phyloP scores from a whole-genome alignment of 2,113 vertebrate genomes.

The Acrocephalus kingi region DNA sequence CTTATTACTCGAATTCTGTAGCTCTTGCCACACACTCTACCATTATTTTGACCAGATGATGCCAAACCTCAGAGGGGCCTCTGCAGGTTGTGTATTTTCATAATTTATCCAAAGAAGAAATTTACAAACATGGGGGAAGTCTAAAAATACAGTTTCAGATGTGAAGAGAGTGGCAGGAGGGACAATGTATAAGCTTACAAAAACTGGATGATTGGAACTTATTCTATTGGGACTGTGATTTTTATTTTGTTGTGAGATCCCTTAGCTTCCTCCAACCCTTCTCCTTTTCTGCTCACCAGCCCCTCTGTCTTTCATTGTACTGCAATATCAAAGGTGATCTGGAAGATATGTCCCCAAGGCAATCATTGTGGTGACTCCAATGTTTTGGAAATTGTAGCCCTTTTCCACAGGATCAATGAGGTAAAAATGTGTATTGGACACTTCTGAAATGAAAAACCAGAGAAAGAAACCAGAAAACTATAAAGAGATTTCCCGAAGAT shows the following conservation, averaged over 20 bases:
- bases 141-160: background rate
- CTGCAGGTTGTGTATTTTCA: background rate
- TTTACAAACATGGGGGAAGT: background rate
- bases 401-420: background rate
- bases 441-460: background rate
- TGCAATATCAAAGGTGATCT: background rate
- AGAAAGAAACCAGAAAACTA: background rate
- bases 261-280: background rate
- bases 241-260: conserved; percentile 8
- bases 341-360: background rate
- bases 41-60: background rate
- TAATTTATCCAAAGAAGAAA: background rate
- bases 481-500: background rate
- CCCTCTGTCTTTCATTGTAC: background rate
- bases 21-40: background rate
- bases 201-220: background rate
- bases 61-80: background rate
- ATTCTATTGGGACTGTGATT: background rate
- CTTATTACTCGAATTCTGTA: background rate
- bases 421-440: background rate
- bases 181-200: background rate
- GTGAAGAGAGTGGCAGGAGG: background rate
- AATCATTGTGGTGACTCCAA: background rate
- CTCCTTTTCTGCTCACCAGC: background rate
- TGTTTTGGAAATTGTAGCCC: background rate